These are phyloP conservation scores for Mormyrus lacerda DNA, from an alignment of 2,113 vertebrate species.

Conservation along the genomic window DNA sequence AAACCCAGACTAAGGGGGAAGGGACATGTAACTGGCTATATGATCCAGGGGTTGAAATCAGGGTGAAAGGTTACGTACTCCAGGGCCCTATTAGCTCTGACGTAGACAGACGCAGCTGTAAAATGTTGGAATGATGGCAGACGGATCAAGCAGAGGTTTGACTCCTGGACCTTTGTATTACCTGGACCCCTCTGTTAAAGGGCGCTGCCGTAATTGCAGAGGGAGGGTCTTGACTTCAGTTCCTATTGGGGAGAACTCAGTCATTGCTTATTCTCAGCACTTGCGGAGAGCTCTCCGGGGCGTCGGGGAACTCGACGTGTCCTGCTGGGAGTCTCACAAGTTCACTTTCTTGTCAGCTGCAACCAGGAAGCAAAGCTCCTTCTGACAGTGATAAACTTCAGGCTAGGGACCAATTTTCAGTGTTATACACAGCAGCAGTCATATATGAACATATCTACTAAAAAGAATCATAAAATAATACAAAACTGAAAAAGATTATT, in stretches of 20 bases:
- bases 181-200: background rate
- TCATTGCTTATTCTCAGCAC: background rate
- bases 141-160: background rate
- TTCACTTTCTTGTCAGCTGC: background rate
- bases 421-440: background rate
- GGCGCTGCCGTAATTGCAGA: background rate
- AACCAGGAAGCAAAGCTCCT: background rate
- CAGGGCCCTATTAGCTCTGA: background rate
- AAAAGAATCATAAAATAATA: background rate
- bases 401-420: background rate
- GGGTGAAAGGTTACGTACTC: slow-evolving; percentile 7
- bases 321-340: slow-evolving; percentile 14
- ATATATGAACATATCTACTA: background rate
- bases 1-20: background rate
- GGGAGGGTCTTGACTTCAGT: background rate
- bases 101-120: slow-evolving; percentile 3
- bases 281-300: background rate
- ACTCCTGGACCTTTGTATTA: background rate
- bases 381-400: background rate
- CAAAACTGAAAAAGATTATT: background rate
- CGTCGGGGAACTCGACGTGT: background rate
- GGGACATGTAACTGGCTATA: background rate
- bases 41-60: background rate
- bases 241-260: background rate
- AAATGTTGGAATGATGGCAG: background rate